A percentile compares a stretch with the other conserved stretches of the same genome.
Conservation (phyloP, 1,140 invertebrate species). For the Macrobrachium nipponense region DNA sequence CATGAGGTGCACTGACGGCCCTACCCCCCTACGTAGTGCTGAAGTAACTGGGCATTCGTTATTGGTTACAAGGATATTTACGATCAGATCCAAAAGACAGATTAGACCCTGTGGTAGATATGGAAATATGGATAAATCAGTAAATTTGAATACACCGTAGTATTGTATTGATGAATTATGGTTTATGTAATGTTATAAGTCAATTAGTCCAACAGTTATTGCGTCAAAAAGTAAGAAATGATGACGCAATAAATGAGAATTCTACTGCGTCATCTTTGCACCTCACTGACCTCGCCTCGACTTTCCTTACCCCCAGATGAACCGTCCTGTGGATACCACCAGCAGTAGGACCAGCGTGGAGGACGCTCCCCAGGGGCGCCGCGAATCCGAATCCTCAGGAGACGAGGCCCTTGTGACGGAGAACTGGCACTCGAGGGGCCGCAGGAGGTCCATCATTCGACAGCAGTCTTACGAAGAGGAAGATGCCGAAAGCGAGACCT, state of each 20-base stretch:
- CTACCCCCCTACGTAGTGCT: too few relatives aligned
- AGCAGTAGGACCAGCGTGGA: slow-evolving; percentile 26
- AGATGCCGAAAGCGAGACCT: slow-evolving; percentile 48
- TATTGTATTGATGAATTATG: too few relatives aligned
- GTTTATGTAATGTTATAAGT: background rate
- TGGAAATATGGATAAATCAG: too few relatives aligned
- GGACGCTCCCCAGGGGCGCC: slow-evolving; percentile 2
- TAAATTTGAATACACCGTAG: too few relatives aligned
- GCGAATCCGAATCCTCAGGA: slow-evolving; percentile 57
- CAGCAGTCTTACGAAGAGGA: slow-evolving; percentile 64
- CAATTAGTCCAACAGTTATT: background rate
- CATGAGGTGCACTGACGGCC: too few relatives aligned
- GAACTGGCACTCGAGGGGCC: slow-evolving; percentile 34
- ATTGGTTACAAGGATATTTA: too few relatives aligned
- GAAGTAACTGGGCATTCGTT: too few relatives aligned
- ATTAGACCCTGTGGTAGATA: too few relatives aligned
- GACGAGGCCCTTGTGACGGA: slow-evolving; percentile 44
- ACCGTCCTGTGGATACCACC: slow-evolving; percentile 26
- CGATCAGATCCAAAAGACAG: too few relatives aligned
- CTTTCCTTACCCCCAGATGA: background rate
- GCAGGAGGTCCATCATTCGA: slow-evolving; percentile 62
- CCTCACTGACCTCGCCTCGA: background rate
- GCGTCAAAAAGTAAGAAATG: background rate
- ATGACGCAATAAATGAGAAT: background rate
- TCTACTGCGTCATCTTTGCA: too few relatives aligned